Percentiles rank a stretch among this genome's conserved stretches.
Conservation (phyloP, 2,888 invertebrate genomes). For the Lamellibrachia satsuma region DNA sequence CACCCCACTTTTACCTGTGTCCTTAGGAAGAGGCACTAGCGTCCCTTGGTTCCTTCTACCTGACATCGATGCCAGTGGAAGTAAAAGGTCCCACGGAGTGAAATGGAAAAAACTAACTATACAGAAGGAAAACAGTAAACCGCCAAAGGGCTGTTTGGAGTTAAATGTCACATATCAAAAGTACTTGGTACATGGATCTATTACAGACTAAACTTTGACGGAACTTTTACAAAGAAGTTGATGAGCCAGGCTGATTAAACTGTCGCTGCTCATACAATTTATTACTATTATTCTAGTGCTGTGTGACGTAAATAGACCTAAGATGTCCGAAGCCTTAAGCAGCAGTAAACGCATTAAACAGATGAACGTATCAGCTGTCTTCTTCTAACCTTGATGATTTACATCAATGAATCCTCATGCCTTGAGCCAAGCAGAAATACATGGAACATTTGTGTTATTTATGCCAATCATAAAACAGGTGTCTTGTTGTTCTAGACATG, state of each 20-base stretch:
- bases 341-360: not conserved
- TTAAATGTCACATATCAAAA: too few relatives aligned
- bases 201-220: not conserved
- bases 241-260: not conserved
- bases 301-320: not conserved
- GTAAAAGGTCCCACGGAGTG: too few relatives aligned
- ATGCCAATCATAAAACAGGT: not conserved
- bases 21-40: too few relatives aligned
- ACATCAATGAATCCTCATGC: not conserved
- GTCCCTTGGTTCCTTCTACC: too few relatives aligned
- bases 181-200: not conserved
- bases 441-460: not conserved
- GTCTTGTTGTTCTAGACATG: not conserved
- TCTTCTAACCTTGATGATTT: not conserved
- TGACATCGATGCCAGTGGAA: too few relatives aligned
- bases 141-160: too few relatives aligned
- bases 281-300: not conserved
- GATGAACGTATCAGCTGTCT: not conserved
- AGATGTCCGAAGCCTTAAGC: not conserved
- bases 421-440: not conserved
- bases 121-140: too few relatives aligned
- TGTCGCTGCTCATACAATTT: not conserved
- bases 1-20: too few relatives aligned
- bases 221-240: not conserved
- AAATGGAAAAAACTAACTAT: too few relatives aligned